Evolutionary conservation across 2,888 invertebrate genomes (phyloP), one percentile per base, ranked within the genome.

Genomic region (Ophion ventricosus): DNA sequence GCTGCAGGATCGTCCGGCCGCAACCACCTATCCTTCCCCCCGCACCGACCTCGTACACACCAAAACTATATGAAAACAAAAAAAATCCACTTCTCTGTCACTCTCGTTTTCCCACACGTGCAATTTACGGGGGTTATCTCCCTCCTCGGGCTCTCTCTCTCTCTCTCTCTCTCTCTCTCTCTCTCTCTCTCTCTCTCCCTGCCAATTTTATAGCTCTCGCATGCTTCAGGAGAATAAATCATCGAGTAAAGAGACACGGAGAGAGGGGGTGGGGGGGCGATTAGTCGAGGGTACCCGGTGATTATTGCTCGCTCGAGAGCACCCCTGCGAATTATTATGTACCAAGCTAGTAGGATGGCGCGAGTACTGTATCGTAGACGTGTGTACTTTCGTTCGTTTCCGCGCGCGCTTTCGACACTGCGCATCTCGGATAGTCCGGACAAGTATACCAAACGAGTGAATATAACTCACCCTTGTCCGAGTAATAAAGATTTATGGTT

Each of bases 171-270:
- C 69, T n/a, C 61, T 57, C 56, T 57, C 72, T 29, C 49, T 78
- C 26, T 70, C 66, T 72, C 67, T 61, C 35, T 78, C n/a, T 64
- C 80, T 54, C 63, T n/a, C 69, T 43, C 54, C 43, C 66, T 29
- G 61, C 79, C 35, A 67, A 35, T 25, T 78, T 25, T 72, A 57
- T 72, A 74, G 67, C 69, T 35, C 63, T 56, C 57, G 66, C 20
- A 74, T 64, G 73, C 26, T 77, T 89, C 54, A 87, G 86, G 88
- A 88, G 89, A 90, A 93, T 93, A 92, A 93, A 93, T 93, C 92
- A 92, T 92, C 91, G 11, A 90, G 90, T 25, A 49, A 29, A 17
- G 69, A 69, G 54, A 49, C n/a, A 8, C 0, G 1, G 90, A 89
- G 90, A 89, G 56, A 88, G 86, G 56, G 73, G 75, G 66, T 77